Evolutionary conservation across 2,113 vertebrate genomes (phyloP).

Genomic region (Mohoua ochrocephala): DNA sequence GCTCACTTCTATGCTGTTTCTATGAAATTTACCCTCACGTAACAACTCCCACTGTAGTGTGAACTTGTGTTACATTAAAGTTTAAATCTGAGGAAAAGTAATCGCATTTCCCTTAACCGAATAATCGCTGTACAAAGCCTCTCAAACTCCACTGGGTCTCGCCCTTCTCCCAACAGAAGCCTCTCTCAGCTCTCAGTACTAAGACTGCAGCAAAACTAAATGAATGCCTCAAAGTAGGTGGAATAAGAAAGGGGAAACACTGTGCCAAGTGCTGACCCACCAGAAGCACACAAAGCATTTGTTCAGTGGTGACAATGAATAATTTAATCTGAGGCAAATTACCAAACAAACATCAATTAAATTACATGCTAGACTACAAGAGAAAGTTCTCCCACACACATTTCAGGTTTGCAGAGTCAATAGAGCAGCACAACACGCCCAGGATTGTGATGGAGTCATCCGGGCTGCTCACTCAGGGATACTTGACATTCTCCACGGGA

Average conservation of each 20-base stretch:
- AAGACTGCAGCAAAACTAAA: background rate
- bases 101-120: background rate
- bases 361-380: background rate
- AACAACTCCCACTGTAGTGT: background rate
- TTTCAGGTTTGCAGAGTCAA: background rate
- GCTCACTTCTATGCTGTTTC: background rate
- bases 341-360: constrained; percentile 44
- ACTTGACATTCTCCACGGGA: background rate
- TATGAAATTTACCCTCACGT: background rate
- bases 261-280: constrained; percentile 23
- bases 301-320: constrained; percentile 26
- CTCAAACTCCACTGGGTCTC: background rate
- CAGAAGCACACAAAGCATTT: constrained; percentile 17
- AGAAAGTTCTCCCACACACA: constrained; percentile 23
- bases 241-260: background rate
- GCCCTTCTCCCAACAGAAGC: background rate
- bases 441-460: background rate
- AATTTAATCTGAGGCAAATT: constrained; percentile 23
- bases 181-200: background rate
- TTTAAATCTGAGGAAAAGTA: background rate
- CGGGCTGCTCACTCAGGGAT: background rate
- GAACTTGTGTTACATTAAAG: background rate
- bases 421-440: background rate
- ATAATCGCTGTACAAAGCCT: background rate
- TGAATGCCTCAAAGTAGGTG: constrained; percentile 52